These are phyloP conservation scores for Cavia aperea DNA, from an alignment of 2,113 vertebrate species.

Conservation along the genomic window DNA sequence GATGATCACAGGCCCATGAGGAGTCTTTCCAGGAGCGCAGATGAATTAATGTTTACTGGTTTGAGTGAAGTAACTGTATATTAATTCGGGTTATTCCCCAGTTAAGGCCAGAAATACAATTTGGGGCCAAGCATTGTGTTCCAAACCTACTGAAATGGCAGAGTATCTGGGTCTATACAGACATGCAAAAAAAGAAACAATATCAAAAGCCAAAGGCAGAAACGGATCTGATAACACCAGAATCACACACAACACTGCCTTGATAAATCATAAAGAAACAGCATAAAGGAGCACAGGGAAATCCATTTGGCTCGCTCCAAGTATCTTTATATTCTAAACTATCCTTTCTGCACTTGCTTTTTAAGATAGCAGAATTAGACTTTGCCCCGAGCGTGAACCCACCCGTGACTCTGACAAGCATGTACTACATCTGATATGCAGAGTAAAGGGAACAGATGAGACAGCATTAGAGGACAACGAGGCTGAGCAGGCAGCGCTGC, in stretches of 20 bases:
- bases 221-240: not conserved
- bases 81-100: not conserved
- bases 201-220: not conserved
- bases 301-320: not conserved
- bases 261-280: not conserved
- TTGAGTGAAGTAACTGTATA: conserved; percentile 2
- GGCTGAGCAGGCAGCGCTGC: not conserved
- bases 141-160: not conserved
- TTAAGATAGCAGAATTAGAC: not conserved
- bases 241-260: not conserved
- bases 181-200: not conserved
- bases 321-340: not conserved
- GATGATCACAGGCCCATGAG: not conserved
- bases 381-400: not conserved
- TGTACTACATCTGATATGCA: not conserved
- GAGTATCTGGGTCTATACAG: not conserved
- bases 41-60: not conserved
- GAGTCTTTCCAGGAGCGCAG: not conserved
- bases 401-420: not conserved
- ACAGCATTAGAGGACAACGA: not conserved
- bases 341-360: not conserved
- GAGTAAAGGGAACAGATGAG: not conserved
- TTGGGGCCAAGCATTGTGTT: not conserved
- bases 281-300: not conserved
- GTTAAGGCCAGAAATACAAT: conserved; percentile 1